Conservation (phyloP, 2,797 vertebrate genomes). For the Heliangelus exortis region DNA sequence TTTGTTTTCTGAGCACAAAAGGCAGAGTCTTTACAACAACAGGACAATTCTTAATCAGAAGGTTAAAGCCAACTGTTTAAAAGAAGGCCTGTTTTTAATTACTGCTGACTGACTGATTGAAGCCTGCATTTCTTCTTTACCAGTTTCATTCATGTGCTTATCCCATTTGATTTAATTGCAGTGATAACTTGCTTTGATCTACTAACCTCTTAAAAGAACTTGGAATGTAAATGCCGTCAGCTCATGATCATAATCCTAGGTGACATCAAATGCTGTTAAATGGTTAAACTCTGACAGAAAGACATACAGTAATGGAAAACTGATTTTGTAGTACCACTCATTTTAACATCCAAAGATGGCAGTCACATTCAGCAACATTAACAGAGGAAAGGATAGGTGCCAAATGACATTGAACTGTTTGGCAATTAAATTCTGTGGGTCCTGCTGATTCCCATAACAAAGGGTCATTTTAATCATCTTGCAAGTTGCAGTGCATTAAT, state of each 20-base stretch:
- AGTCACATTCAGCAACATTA: constrained; percentile 37
- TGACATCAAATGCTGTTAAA: constrained; percentile 32
- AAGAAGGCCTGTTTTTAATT: background rate
- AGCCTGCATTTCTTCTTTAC: background rate
- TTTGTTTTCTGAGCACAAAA: background rate
- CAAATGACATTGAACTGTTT: constrained; percentile 75
- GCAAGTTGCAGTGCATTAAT: constrained; percentile 78
- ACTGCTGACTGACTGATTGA: background rate
- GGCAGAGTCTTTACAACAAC: background rate
- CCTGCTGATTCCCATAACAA: constrained; percentile 69
- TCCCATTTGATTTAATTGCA: constrained; percentile 3
- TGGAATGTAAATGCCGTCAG: background rate
- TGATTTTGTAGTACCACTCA: constrained; percentile 13
- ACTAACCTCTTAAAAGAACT: constrained; percentile 9
- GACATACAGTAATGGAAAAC: constrained; percentile 36
- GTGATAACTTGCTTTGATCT: constrained; percentile 1
- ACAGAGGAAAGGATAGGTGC: constrained; percentile 61
- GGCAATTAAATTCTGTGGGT: constrained; percentile 75
- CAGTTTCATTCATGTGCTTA: background rate
- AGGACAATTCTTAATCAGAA: background rate
- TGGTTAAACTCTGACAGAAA: constrained; percentile 13
- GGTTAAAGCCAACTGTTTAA: constrained; percentile 8
- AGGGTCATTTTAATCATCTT: constrained; percentile 82
- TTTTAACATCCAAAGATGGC: constrained; percentile 59
- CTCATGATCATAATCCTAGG: background rate